A percentile compares a stretch with the other conserved stretches of the same genome.
phyloP scores from a whole-genome alignment of 2,888 invertebrate genomes.

The Polylopha cassiicola region DNA sequence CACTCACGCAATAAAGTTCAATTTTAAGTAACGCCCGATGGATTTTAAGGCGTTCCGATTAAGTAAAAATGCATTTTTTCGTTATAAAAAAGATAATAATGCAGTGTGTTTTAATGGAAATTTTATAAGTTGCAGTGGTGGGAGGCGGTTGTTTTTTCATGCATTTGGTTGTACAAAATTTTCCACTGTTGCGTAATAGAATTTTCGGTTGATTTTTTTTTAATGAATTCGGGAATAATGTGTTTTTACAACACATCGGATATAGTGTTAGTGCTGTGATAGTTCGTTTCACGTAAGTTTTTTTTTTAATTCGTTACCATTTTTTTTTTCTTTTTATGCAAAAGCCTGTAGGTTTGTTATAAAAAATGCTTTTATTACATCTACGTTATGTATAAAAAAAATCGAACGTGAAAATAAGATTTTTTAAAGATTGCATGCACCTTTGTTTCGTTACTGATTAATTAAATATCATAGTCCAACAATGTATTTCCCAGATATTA shows the following conservation, averaged over 20 bases:
- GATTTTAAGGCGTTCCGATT: constrained; percentile 33
- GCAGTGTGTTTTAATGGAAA: constrained; percentile 71
- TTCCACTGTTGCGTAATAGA: constrained; percentile 56
- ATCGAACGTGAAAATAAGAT: too few relatives aligned
- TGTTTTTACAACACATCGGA: too few relatives aligned
- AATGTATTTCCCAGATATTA: too few relatives aligned
- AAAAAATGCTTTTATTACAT: too few relatives aligned
- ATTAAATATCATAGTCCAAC: too few relatives aligned
- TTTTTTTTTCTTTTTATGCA: constrained; percentile 11
- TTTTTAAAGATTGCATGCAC: too few relatives aligned
- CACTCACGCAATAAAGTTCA: constrained; percentile 30
- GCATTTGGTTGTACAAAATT: constrained; percentile 47
- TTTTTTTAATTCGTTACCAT: constrained; percentile 20
- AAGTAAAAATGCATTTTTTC: constrained; percentile 57
- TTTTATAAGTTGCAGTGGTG: constrained; percentile 64
- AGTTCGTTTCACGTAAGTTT: neutral
- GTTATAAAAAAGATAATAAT: constrained; percentile 75
- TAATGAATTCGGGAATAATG: too few relatives aligned
- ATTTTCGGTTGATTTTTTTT: too few relatives aligned
- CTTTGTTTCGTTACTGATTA: too few relatives aligned
- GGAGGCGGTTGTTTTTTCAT: constrained; percentile 64
- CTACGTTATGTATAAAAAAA: too few relatives aligned
- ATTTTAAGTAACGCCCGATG: constrained; percentile 20
- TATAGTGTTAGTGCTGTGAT: neutral
- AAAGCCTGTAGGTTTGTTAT: too few relatives aligned